Conservation (phyloP, 2,888 invertebrate species). For the Drosophila affinis region DNA sequence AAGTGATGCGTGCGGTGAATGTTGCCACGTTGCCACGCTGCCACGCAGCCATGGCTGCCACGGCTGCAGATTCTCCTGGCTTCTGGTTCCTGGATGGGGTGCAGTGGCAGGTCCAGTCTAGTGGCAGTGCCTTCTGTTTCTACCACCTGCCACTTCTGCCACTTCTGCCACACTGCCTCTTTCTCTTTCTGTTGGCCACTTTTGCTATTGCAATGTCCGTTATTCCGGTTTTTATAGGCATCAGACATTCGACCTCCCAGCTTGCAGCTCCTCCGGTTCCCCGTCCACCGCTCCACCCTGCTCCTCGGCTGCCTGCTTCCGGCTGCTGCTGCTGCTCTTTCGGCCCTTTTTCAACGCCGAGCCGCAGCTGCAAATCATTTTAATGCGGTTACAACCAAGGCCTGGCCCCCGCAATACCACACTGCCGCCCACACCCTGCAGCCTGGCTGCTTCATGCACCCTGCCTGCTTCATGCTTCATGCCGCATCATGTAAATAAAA, state of each 20-base stretch:
- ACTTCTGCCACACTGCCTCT: not conserved
- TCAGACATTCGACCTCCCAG: not conserved
- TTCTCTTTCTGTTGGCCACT: not conserved
- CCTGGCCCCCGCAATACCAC: not conserved
- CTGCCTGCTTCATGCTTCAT: not conserved
- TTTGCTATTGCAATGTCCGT: not conserved
- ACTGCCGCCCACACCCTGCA: not conserved
- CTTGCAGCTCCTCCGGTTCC: no score
- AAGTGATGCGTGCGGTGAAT: slow-evolving; percentile 35
- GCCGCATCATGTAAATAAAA: slow-evolving; percentile 59
- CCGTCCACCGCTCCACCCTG: no score
- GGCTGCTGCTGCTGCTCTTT: not conserved
- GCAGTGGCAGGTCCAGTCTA: no score
- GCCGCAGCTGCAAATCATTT: slow-evolving; percentile 42
- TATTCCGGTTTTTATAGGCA: not conserved
- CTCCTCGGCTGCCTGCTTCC: not conserved
- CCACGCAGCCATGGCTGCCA: slow-evolving; percentile 21
- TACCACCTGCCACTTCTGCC: no score
- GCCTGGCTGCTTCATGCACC: slow-evolving; percentile 1
- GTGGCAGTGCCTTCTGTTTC: no score
- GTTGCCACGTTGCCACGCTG: slow-evolving; percentile 32
- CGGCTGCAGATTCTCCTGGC: slow-evolving; percentile 11
- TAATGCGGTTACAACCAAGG: slow-evolving; percentile 41
- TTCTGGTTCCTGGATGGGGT: not conserved
- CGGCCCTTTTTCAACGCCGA: not conserved